Evolutionary conservation across 2,888 invertebrate species (phyloP).

Genomic region (Cordilura impudica): DNA sequence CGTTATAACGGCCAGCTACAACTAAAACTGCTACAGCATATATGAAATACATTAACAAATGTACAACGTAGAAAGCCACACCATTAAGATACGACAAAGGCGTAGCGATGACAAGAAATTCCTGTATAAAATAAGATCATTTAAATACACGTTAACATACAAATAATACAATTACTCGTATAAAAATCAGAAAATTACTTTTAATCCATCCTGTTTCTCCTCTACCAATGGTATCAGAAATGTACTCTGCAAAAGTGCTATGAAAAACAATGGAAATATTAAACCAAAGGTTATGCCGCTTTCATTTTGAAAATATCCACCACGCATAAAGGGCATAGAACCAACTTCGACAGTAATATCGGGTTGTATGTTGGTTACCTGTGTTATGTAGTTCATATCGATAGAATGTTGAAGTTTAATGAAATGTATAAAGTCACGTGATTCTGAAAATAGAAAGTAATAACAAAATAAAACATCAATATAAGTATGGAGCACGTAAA

Average conservation of each 20-base stretch:
- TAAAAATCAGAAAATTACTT: conserved; percentile 74
- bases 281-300: conserved; percentile 67
- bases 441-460: conserved; percentile 69
- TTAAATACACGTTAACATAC: background rate
- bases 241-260: conserved; percentile 71
- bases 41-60: conserved; percentile 68
- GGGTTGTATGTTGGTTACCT: conserved; percentile 53
- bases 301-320: conserved; percentile 55
- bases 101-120: conserved; percentile 74
- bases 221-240: conserved; percentile 80
- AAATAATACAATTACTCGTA: background rate
- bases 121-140: conserved; percentile 59
- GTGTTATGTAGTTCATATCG: conserved; percentile 80
- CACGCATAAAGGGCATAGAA: conserved; percentile 56
- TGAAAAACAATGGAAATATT: conserved; percentile 71
- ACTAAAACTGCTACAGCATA: conserved; percentile 66
- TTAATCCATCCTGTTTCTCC: conserved; percentile 81
- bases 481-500: background rate
- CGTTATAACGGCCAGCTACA: conserved; percentile 67
- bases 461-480: background rate
- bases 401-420: conserved; percentile 81
- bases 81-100: conserved; percentile 75
- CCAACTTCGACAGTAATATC: conserved; percentile 42
- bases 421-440: conserved; percentile 79
- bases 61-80: conserved; percentile 73